Percentiles rank a stretch among this genome's conserved stretches.
Evolutionary conservation across 2,797 vertebrate genomes (phyloP).

Genomic region (Arnoldichthys spilopterus): DNA sequence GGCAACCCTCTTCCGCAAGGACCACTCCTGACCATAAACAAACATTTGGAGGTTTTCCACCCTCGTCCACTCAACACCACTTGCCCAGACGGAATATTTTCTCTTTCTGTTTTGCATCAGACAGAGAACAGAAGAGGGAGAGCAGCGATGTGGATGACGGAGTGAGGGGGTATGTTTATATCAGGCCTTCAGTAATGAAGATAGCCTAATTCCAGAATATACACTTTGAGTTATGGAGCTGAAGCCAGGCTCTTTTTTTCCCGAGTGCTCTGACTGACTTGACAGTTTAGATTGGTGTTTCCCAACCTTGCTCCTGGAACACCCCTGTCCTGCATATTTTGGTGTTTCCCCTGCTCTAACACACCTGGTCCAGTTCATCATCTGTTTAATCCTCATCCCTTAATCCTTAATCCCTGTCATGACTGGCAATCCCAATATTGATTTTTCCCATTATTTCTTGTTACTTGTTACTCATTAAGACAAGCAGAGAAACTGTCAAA

Average conservation of each 20-base stretch:
- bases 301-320: neutral
- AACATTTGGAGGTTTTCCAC: conserved; percentile 57
- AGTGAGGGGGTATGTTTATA: conserved; percentile 29
- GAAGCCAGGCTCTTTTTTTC: neutral
- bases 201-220: conserved; percentile 22
- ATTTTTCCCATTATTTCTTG: too few relatives aligned
- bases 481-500: too few relatives aligned
- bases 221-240: neutral
- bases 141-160: conserved; percentile 35
- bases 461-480: too few relatives aligned
- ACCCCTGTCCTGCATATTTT: neutral
- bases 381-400: neutral
- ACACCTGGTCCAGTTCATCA: neutral
- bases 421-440: too few relatives aligned
- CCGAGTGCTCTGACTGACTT: neutral
- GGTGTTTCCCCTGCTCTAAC: neutral
- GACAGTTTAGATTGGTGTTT: neutral
- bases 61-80: conserved; percentile 31
- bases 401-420: neutral
- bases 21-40: conserved; percentile 63
- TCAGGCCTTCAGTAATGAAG: conserved; percentile 24
- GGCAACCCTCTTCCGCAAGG: conserved; percentile 42
- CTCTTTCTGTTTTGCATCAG: conserved; percentile 57
- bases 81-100: conserved; percentile 52
- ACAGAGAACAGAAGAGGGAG: conserved; percentile 27